Conservation (phyloP, 2,888 invertebrate species). For the Seira ritae region DNA sequence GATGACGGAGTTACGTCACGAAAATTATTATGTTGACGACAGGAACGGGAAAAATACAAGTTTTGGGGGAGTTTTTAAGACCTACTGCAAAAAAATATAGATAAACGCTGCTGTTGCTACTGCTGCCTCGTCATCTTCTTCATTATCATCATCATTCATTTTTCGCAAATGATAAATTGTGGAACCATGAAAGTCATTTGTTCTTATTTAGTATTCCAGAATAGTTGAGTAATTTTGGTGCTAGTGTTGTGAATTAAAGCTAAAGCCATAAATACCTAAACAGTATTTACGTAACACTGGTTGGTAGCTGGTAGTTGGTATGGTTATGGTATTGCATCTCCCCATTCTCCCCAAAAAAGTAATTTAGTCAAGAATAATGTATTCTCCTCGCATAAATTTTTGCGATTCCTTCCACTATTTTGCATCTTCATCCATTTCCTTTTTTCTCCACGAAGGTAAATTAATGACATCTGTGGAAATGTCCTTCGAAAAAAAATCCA, state of each 20-base stretch:
- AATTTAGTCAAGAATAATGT: not conserved
- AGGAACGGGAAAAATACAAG: not conserved
- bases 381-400: not conserved
- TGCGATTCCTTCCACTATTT: not conserved
- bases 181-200: not conserved
- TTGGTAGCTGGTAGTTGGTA: not conserved
- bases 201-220: constrained; percentile 4
- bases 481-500: constrained; percentile 4
- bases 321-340: too few species aligned
- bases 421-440: constrained; percentile 29
- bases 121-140: not conserved
- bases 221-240: not conserved
- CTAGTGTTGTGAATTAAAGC: too few species aligned
- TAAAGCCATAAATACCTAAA: too few species aligned
- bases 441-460: constrained; percentile 13
- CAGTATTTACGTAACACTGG: not conserved
- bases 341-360: not conserved
- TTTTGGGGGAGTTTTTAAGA: not conserved
- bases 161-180: constrained; percentile 2
- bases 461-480: constrained; percentile 8
- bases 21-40: constrained; percentile 28
- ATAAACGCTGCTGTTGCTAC: not conserved
- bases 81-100: not conserved
- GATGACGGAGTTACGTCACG: constrained; percentile 40
- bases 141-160: not conserved